These are phyloP conservation scores for Hemiprocne comata DNA, from an alignment of 2,113 vertebrate species.

Conservation along the genomic window DNA sequence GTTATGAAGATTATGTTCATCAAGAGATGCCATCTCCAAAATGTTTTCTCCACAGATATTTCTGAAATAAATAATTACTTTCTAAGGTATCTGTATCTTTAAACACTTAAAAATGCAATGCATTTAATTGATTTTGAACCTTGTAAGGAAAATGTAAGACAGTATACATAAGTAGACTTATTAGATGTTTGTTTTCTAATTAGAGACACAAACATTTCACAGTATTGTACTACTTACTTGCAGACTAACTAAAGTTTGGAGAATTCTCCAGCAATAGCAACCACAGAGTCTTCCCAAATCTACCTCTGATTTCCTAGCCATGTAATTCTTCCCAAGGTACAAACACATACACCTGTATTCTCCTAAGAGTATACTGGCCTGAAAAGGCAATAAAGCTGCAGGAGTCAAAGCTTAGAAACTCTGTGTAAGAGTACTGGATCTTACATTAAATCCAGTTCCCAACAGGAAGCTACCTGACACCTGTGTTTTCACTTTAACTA, in stretches of 20 bases:
- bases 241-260: not conserved
- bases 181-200: not conserved
- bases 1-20: conserved; percentile 12
- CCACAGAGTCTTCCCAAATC: not conserved
- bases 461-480: not conserved
- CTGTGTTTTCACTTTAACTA: not conserved
- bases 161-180: not conserved
- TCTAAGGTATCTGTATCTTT: not conserved
- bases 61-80: not conserved
- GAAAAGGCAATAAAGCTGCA: not conserved
- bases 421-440: not conserved
- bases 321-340: not conserved
- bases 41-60: not conserved
- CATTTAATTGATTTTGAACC: not conserved
- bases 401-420: not conserved
- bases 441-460: not conserved
- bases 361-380: not conserved
- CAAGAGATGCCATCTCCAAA: not conserved
- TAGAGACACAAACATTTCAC: not conserved
- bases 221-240: not conserved
- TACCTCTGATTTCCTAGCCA: not conserved
- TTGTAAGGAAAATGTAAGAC: not conserved
- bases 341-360: not conserved
- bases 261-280: not conserved
- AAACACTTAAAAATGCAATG: not conserved